Conservation (phyloP, 2,113 vertebrate species). For the Chaetodon auriga region DNA sequence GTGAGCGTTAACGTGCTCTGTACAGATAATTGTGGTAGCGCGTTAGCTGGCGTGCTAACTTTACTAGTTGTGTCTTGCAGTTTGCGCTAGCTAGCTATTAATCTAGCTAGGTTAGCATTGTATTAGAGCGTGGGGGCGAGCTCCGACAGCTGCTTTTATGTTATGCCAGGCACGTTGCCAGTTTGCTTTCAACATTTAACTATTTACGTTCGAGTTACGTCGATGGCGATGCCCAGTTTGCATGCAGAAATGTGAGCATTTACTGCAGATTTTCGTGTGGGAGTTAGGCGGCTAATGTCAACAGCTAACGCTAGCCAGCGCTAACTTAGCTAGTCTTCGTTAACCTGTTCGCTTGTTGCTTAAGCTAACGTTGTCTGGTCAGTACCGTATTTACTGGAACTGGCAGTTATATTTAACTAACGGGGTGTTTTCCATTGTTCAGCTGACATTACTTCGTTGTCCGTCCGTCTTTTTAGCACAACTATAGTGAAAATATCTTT, state of each 20-base stretch:
- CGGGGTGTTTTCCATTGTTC: too few species aligned
- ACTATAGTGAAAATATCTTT: not conserved
- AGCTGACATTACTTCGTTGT: not conserved
- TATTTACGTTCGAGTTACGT: accelerated
- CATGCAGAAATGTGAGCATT: not conserved
- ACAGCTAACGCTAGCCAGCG: slow-evolving; percentile 64
- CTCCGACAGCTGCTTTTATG: slow-evolving; percentile 11
- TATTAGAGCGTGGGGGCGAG: slow-evolving; percentile 22
- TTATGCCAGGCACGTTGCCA: slow-evolving; percentile 22
- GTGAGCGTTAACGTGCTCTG: not conserved
- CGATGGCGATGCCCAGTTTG: not conserved
- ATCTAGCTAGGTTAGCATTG: slow-evolving; percentile 60
- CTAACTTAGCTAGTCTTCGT: slow-evolving; percentile 57
- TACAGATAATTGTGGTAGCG: slow-evolving; percentile 34
- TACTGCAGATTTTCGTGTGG: slow-evolving; percentile 32
- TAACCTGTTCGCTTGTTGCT: slow-evolving; percentile 39
- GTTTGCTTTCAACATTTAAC: not conserved
- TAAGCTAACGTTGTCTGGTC: slow-evolving; percentile 18
- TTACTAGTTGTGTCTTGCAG: slow-evolving; percentile 46
- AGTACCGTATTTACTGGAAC: not conserved
- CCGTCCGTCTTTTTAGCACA: not conserved
- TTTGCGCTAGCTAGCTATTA: slow-evolving; percentile 55
- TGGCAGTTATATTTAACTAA: not conserved
- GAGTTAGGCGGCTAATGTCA: slow-evolving; percentile 61
- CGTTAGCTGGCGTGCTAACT: slow-evolving; percentile 71